Base-by-base conservation (phyloP, 2,888 invertebrate species). In the Glaucopsyche alexis region DNA sequence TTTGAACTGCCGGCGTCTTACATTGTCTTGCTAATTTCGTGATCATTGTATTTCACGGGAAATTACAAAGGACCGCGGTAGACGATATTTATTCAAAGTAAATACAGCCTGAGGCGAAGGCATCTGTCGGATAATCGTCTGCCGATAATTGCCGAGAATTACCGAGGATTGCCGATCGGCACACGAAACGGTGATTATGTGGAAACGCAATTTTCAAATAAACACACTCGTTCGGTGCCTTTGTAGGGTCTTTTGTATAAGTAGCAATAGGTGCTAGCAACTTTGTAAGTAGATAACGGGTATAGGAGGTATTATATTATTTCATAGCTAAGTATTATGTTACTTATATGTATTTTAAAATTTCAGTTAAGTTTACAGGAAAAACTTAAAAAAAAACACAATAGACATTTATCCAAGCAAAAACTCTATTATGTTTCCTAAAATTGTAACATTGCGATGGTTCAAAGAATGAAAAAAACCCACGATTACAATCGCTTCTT, bases 141-240 rank as follows among this genome's bases (percentile, higher is more conserved):
- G 73, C 73, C 69, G 67, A 85, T 87, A 87, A 88, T 88, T 85
- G 81, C 77, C 80, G 81, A 85, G 88, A 87, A 89, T 88, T 86
- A 83, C 78, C 80, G 81, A 78, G 78, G 76, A 72, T 71, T 45
- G 65, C 72, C 75, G 72, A 74, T 77, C 76, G 74, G 60, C 64
- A 67, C 76, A 78, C 79, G 81, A 79, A 80, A 14, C 60, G 60
- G 60, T 38, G 7, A 38, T 60, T 60, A 79, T 38, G 11, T 60
- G 60, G 60, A 60, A 60, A 60, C 13, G 60, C 60, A 60, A 60
- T 60, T 60, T 60, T 60, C 60, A 60, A 60, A 60, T 60, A 38
- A 60, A 60, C 60, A 60, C 60, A 60, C 60, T 29, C 29, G 60
- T 60, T 38, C 29, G 13, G 60, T 60, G 55, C 19, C 55, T 55